Percentiles rank a stretch among this genome's conserved stretches.
phyloP scores from a whole-genome alignment of 2,888 invertebrate genomes.

The Andrena minutula region DNA sequence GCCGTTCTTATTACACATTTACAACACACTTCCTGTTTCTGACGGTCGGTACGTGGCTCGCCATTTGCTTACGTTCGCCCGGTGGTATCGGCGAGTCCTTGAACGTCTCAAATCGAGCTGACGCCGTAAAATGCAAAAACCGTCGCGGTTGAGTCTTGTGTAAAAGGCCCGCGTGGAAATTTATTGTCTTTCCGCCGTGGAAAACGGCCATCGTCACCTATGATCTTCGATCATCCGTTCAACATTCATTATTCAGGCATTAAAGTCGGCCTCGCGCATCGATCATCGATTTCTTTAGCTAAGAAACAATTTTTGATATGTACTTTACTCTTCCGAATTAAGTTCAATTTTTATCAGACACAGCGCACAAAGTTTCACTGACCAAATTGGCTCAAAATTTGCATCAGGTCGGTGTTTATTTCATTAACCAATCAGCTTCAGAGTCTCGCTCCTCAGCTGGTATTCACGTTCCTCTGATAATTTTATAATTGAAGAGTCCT shows the following conservation, averaged over 20 bases:
- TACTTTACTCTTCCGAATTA: too few relatives aligned
- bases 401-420: too few relatives aligned
- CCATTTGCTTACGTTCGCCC: conserved; percentile 11
- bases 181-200: conserved; percentile 4
- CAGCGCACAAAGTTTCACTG: too few relatives aligned
- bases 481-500: too few relatives aligned
- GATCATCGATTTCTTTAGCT: too few relatives aligned
- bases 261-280: too few relatives aligned
- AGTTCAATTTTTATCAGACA: too few relatives aligned
- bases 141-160: neutral
- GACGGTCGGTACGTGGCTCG: conserved; percentile 13
- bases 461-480: too few relatives aligned
- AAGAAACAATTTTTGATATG: too few relatives aligned
- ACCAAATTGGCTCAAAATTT: too few relatives aligned
- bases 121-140: conserved; percentile 36
- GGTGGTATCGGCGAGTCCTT: conserved; percentile 31
- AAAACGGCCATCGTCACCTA: neutral
- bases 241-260: neutral
- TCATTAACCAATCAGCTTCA: too few relatives aligned
- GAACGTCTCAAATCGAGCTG: conserved; percentile 40
- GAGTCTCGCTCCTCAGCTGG: too few relatives aligned
- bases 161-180: conserved; percentile 6
- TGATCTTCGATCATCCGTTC: conserved; percentile 1
- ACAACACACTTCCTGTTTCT: neutral
- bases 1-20: conserved; percentile 11